Base-by-base conservation (phyloP, 2,888 invertebrate genomes). In the Microctonus brassicae region DNA sequence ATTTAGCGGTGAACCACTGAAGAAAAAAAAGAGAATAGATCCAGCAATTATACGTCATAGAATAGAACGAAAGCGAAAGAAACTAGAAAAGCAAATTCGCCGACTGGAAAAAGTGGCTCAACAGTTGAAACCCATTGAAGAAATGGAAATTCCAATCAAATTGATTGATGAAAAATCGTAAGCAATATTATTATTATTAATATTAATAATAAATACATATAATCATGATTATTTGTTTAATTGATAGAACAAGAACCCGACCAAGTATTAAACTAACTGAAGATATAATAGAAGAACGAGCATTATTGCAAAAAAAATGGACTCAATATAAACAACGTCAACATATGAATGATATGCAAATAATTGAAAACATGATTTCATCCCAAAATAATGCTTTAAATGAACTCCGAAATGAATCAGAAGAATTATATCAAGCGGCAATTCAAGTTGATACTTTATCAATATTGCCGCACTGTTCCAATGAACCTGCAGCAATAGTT, bases 101-200 rank as follows among this genome's bases (percentile, higher is more conserved):
- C 90, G 92, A 76, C 87, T 98, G 73, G 93, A 96, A 84, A 96
- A 93, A 84, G 92, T 93, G 88, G 92, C 94, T 0, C 90, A 92
- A 36, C 95, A 96, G 84, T 86, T 97, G 62, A 99, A 98, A 87
- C 97, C 98, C 0, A 91, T 99, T 53, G 94, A 94, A 69, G 99
- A 99, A 89, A 86, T 94, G 76, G 95, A 97, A 87, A 89, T 94
- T 9, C 92, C 95, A 0, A 80, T 92, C 22, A 89, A 90, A 70
- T 83, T 97, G 17, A 81, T 92, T 22, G 92, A 94, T 80, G 90
- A 93, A 82, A 89, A 89, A 80, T 86, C 89, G 95, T 94, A 89
- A 88, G 86, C 83, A 68, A 36, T 39, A 33, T 22, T 10, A 24
- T 47, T 24, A 53, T 22, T 29, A 20, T 20, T 26, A 47, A 65